Evolutionary conservation across 2,888 invertebrate genomes (phyloP), one percentile per base, ranked within the genome.

Genomic region (Nezara viridula): DNA sequence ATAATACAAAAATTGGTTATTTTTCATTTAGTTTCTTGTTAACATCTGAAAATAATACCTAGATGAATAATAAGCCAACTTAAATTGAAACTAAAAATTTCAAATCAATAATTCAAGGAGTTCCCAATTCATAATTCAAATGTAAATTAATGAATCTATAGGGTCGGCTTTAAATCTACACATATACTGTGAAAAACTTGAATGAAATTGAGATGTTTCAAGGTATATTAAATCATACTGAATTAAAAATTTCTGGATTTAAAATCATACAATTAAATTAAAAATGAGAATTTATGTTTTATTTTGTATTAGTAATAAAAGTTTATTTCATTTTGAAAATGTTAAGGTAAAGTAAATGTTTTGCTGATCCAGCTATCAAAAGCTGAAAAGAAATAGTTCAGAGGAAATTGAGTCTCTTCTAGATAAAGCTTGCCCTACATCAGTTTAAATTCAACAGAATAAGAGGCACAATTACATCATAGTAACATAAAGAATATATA

Each of bases 381-480:
- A 60, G 60, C 27, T 27, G 60, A 60, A 60, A 60, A 60, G 60
- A 60, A 60, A 27, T 60, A 60, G 60, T 16, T 1, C 27, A 60
- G 32, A 60, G 60, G 60, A 60, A 60, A 60, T 60, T 60, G 60
- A 32, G 60, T 32, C 60, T 60, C 27, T 60, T 60, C 60, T 32
- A 60, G 60, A 60, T 60, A 60, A 60, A 60, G 60, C 27, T 27
- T 60, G 60, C 60, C 60, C 60, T 32, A 60, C 60, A 27, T 60
- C 6, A 16, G 27, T 27, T 14, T 14, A 60, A 60, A 32, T 60
- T 60, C 27, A 60, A 60, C 14, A 32, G 32, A 60, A 60, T 32
- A 32, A 60, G 27, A 12, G 27, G 2, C 14, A 32, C 60, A n/a
- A n/a, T 24, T n/a, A 6, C 12, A 55, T 9, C 9, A 24, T 24